phyloP scores from a whole-genome alignment of 1,140 invertebrate genomes.

The Phymorhynchus buccinoides region DNA sequence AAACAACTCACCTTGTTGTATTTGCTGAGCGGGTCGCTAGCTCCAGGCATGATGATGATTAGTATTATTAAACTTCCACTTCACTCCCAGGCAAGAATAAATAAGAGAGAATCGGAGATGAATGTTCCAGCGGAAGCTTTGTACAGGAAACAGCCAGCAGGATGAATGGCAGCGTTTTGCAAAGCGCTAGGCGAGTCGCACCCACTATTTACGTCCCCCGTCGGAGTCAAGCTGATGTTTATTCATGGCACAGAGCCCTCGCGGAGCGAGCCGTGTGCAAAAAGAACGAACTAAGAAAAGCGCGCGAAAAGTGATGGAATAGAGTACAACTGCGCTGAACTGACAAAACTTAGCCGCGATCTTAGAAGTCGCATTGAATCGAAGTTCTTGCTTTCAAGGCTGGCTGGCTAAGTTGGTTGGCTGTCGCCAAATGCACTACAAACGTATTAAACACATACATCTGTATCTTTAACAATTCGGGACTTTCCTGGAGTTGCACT shows the following conservation, averaged over 20 bases:
- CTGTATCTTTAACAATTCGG: too few relatives aligned
- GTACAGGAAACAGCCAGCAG: neutral
- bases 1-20: slow-evolving; percentile 58
- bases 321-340: neutral
- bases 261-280: neutral
- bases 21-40: slow-evolving; percentile 56
- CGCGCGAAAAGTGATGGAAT: neutral
- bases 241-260: neutral
- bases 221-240: neutral
- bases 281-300: neutral
- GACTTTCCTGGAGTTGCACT: too few relatives aligned
- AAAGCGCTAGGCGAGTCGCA: too few relatives aligned
- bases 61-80: neutral
- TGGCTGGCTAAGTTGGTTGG: neutral
- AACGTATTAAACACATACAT: neutral
- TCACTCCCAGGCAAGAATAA: neutral
- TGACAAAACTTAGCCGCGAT: too few relatives aligned
- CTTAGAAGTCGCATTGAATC: too few relatives aligned
- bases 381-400: neutral
- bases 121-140: neutral
- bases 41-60: slow-evolving; percentile 52
- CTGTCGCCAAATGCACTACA: neutral
- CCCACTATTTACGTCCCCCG: neutral
- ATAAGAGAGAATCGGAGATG: neutral
- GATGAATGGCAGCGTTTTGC: neutral